Evolutionary conservation across 2,797 vertebrate genomes (phyloP), one percentile per base, ranked within the genome.

Genomic region (Argyrosomus regius): DNA sequence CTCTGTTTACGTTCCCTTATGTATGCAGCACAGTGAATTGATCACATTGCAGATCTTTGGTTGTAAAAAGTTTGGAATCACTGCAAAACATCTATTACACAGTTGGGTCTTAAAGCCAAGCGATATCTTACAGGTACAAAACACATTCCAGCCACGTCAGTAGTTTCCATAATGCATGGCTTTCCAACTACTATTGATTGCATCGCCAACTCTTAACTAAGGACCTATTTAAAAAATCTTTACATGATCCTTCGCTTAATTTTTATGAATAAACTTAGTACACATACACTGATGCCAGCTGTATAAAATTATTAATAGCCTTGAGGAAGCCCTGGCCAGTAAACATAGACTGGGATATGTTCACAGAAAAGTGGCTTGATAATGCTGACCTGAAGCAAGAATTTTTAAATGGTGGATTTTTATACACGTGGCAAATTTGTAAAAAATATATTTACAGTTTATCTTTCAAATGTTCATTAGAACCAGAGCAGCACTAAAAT

Each of bases 61-160:
- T 48, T 78, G 48, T 71, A 39, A 83, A 79, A 74, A 56, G 22
- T 58, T 59, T 76, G 10, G 7, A 62, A 26, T 14, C 48, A 20
- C 57, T 67, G 64, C 24, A 73, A 82, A 80, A 72, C 54, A 60
- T 69, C 45, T 46, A 66, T 73, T 80, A 65, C 46, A 71, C 50
- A 65, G 63, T 71, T 28, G 22, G 76, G 31, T 62, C 65, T 71
- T 72, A 70, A 75, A 72, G 43, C 35, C 12, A 52, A 70, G 43
- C 35, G 60, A 61, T 62, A 14, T 35, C 4, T 69, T 67, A 62
- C 11, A 46, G 31, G 53, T 63, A 13, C 31, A 73, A 58, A 71
- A 69, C 26, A 57, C 50, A 64, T 80, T 72, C 45, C 35, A 54
- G 28, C 52, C 4, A 59, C 3, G 4, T 70, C 81, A 70, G 64